Conservation (phyloP, 2,797 vertebrate genomes). For the Poecilia gillii region DNA sequence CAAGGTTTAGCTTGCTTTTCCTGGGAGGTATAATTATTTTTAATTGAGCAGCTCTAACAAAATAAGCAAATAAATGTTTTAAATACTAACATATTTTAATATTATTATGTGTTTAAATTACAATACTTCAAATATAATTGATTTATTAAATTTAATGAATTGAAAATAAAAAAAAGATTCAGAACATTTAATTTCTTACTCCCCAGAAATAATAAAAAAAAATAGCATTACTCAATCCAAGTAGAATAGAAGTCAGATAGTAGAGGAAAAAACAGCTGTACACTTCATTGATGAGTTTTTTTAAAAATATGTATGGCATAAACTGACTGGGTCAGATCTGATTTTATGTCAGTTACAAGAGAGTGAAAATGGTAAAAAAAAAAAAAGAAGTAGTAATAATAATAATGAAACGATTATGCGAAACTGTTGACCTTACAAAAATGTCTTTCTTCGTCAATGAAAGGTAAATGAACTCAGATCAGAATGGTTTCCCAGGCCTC, state of each 20-base stretch:
- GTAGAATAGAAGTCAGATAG: not conserved
- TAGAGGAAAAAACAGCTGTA: not conserved
- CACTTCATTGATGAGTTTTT: not conserved
- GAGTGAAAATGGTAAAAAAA: not conserved
- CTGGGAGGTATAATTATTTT: not conserved
- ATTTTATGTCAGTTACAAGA: not conserved
- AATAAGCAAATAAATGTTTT: not conserved
- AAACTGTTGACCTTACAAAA: not conserved
- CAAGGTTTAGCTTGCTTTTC: not conserved
- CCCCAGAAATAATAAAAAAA: not conserved
- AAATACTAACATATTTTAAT: not conserved
- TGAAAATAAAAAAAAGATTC: not conserved
- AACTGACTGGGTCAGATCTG: not conserved
- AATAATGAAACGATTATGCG: not conserved
- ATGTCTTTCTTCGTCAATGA: not conserved
- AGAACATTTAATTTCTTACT: not conserved
- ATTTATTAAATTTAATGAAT: not conserved
- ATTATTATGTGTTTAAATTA: not conserved
- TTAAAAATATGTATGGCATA: not conserved
- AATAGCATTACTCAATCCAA: not conserved
- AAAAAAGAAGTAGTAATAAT: not conserved
- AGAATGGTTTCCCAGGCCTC: not conserved
- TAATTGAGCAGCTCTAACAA: not conserved
- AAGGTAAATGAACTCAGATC: not conserved
- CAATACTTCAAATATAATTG: not conserved